These are phyloP conservation scores for Coregonus clupeaformis DNA, from an alignment of 2,113 vertebrate species.

Conservation along the genomic window DNA sequence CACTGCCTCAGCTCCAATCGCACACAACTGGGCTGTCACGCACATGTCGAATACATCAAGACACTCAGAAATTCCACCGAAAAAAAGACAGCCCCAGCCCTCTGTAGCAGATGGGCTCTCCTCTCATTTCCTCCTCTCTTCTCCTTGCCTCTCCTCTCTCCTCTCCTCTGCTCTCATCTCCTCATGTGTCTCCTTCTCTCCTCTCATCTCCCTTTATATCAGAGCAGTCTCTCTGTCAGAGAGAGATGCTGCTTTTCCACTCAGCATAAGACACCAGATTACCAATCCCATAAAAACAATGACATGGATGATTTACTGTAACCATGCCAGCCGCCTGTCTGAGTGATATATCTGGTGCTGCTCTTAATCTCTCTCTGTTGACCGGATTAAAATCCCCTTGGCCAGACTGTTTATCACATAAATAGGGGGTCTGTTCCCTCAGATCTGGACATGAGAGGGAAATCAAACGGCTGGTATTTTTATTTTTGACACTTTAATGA, in stretches of 20 bases:
- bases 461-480: slow-evolving; percentile 60
- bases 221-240: slow-evolving; percentile 9
- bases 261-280: slow-evolving; percentile 65
- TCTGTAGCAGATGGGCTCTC: slow-evolving; percentile 66
- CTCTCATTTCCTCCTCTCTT: not conserved
- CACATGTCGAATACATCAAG: slow-evolving; percentile 87
- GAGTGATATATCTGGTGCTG: slow-evolving; percentile 62
- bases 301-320: slow-evolving; percentile 43
- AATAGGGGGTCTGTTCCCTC: slow-evolving; percentile 57
- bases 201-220: slow-evolving; percentile 42
- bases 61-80: slow-evolving; percentile 81
- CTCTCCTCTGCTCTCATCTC: not conserved
- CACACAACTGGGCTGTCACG: slow-evolving; percentile 79
- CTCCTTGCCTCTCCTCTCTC: not conserved
- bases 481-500: slow-evolving; percentile 58
- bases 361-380: slow-evolving; percentile 66
- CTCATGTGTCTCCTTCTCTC: not conserved
- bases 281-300: slow-evolving; percentile 67
- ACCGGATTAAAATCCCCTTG: slow-evolving; percentile 68
- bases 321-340: slow-evolving; percentile 55
- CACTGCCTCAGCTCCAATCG: slow-evolving; percentile 70
- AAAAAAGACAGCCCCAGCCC: slow-evolving; percentile 59
- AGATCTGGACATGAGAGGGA: slow-evolving; percentile 64
- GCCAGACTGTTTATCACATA: slow-evolving; percentile 70
- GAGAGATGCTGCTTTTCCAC: slow-evolving; percentile 51